Evolutionary conservation across 2,113 vertebrate genomes (phyloP).

Genomic region (Gambusia affinis): DNA sequence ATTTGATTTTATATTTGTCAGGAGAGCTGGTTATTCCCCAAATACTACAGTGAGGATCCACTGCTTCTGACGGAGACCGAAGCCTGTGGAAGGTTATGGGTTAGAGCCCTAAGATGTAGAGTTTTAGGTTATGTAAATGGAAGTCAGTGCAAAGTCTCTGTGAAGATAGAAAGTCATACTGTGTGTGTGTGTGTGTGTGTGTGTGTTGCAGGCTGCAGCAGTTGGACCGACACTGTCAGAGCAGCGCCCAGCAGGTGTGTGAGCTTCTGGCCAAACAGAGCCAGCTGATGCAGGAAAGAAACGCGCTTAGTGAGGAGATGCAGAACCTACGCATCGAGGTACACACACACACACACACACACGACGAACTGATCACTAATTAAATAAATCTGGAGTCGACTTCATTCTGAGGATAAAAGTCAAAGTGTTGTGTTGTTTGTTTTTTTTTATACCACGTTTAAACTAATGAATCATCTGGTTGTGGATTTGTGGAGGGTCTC

Average conservation of each 20-base stretch:
- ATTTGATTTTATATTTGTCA: slow-evolving; percentile 61
- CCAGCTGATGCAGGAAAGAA: slow-evolving; percentile 88
- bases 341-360: slow-evolving; percentile 22
- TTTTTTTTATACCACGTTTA: neutral
- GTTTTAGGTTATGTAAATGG: no score
- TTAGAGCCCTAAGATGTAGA: no score
- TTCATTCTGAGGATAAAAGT: neutral
- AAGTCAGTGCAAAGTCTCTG: no score
- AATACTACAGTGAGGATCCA: no score
- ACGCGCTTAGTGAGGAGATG: slow-evolving; percentile 85
- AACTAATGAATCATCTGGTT: neutral
- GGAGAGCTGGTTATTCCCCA: slow-evolving; percentile 40
- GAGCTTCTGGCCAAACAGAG: slow-evolving; percentile 91
- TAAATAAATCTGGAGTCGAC: neutral
- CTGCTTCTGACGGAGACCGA: no score
- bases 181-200: slow-evolving; percentile 49
- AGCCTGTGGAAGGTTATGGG: no score
- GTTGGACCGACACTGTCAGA: slow-evolving; percentile 91
- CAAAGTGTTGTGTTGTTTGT: neutral
- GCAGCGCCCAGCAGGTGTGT: slow-evolving; percentile 89
- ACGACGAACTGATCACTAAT: neutral
- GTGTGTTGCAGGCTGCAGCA: slow-evolving; percentile 86
- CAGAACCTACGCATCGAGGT: slow-evolving; percentile 81
- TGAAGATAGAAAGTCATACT: no score
- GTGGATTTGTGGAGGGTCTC: neutral